Base-by-base conservation (phyloP, 2,888 invertebrate species). In the Eristalis tenax region DNA sequence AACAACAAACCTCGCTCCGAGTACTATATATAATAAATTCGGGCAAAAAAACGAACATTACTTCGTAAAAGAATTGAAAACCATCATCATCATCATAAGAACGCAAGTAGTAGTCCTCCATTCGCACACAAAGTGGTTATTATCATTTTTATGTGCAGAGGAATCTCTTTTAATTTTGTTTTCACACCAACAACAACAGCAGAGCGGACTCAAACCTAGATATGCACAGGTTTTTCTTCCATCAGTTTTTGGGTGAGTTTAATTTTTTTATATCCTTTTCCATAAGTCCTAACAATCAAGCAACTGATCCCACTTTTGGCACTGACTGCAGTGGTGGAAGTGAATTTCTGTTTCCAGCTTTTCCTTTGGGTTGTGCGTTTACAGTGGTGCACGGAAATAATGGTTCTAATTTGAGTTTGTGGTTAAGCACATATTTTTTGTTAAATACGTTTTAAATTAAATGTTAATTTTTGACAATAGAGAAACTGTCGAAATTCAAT, bases 131-230 rank as follows among this genome's bases (percentile, higher is more conserved):
- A 87, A 83, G 79, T 83, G 87, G 83, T 87, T 87, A 87, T 87
- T 87, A 87, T 87, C 87, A 79, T 87, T 87, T 87, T 87, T 87
- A 87, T 87, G 87, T 69, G 74, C 26, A 57, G 71, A 76, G 68
- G 28, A 83, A 83, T 80, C 80, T 83, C 61, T 75, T 80, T 80
- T 87, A 83, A 87, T 87, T 87, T 87, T 82, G 65, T 82, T 82
- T 79, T 65, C 35, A 56, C 59, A 28, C 59, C 59, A 71, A 57
- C 57, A 66, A 26, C 59, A 43, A 35, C 15, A 68, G 23, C 26
- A 32, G 23, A 59, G 23, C 13, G 35, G 23, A 50, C 43, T 26
- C 11, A 11, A 28, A 63, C 32, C 50, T 50, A 63, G 57, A 6
- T 56, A 64, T 35, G 26, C 56, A 75, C 61, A 63, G 22, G 32